Conservation (phyloP, 2,888 invertebrate species). For the Mythimna vitellina region DNA sequence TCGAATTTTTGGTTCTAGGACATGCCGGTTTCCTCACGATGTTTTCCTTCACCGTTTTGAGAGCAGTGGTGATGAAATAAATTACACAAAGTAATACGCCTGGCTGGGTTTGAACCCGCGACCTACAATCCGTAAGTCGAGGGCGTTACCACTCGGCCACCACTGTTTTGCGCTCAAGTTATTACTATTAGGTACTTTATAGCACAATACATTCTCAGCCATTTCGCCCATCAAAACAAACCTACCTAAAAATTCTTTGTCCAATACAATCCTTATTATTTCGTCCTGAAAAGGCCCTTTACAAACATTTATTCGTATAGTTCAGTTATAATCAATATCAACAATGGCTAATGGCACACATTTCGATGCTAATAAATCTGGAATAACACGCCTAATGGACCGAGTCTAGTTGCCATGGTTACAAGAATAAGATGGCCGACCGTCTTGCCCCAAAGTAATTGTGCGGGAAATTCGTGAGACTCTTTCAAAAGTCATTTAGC, state of each 20-base stretch:
- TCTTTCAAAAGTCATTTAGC: slow-evolving; percentile 17
- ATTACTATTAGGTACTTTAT: neutral
- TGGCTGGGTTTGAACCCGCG: no score
- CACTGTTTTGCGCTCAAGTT: no score
- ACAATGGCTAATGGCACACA: slow-evolving; percentile 25
- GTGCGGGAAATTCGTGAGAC: slow-evolving; percentile 17
- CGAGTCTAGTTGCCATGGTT: slow-evolving; percentile 20
- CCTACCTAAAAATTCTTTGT: neutral
- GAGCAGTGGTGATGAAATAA: no score
- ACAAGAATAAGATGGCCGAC: slow-evolving; percentile 36
- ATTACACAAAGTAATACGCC: no score
- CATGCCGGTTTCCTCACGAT: no score
- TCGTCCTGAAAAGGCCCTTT: slow-evolving; percentile 10
- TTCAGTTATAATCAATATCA: slow-evolving; percentile 25
- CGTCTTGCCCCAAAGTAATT: slow-evolving; percentile 35
- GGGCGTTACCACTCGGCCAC: no score
- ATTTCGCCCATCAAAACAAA: neutral
- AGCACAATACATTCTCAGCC: slow-evolving; percentile 7
- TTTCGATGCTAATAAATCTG: slow-evolving; percentile 44
- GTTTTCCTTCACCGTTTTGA: no score
- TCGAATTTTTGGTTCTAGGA: no score
- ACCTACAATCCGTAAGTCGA: no score
- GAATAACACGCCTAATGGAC: slow-evolving; percentile 26
- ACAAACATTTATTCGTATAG: slow-evolving; percentile 27
- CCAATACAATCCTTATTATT: slow-evolving; percentile 12